Evolutionary conservation across 1,140 invertebrate species (phyloP), one percentile per base, ranked within the genome.

Genomic region (Bombus confusus): DNA sequence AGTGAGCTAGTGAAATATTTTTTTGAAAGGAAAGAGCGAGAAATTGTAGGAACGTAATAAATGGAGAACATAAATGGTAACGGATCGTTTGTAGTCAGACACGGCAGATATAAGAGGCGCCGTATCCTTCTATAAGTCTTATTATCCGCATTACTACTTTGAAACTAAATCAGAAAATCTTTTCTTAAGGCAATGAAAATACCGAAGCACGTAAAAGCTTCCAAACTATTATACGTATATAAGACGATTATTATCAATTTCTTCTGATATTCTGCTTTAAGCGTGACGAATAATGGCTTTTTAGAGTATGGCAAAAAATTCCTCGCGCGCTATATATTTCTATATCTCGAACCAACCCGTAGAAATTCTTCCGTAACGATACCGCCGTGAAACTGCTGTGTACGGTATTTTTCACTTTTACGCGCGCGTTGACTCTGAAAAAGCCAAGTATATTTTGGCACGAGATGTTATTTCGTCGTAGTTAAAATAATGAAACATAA

Each of bases 11-110:
- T 13, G 28, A 62, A n/a, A n/a, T n/a, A n/a, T 62, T n/a, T 62
- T 62, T 25, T n/a, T 25, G 34, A 22, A 31, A 34, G 2, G 22
- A 12, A 13, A 34, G 10, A 52, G 13, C 3, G 8, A 34, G 18
- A 22, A 22, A 1, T 25, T 34, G 8, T 47, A 18, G 9, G 8
- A 34, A 15, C 41, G 43, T 47, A 31, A 31, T 52, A 74, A 25
- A 28, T 25, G 10, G 25, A 25, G 34, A 25, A 31, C 41, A 18
- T 74, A 47, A 74, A 43, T 74, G 18, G 41, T 74, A 34, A 31
- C 31, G 72, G 72, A 31, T 28, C 41, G 72, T 47, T 10, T 31
- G 25, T 74, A 47, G 72, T 52, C 72, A 74, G 72, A 74, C 72
- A 37, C n/a, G 41, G 10, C 10, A 9, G 13, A 12, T 31, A 52